Evolutionary conservation across 2,888 invertebrate genomes (phyloP).

Genomic region (Morpho helenor): DNA sequence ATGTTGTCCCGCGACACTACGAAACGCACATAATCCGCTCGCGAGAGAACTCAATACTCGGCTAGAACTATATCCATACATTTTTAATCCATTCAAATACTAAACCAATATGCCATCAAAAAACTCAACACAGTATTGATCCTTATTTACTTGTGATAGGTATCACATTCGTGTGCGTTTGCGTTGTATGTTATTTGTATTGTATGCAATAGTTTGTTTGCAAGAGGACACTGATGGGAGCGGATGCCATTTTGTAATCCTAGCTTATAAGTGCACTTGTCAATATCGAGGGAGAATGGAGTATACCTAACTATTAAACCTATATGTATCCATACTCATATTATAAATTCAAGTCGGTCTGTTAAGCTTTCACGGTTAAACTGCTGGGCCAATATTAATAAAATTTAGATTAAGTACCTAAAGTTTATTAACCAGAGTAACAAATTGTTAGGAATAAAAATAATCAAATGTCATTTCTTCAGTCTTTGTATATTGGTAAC

Average conservation of each 20-base stretch:
- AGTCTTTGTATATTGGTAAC: too few species aligned
- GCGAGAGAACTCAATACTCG: slow-evolving; percentile 64
- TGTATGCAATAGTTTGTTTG: slow-evolving; percentile 45
- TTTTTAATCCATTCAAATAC: slow-evolving; percentile 59
- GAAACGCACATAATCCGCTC: slow-evolving; percentile 54
- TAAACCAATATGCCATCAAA: slow-evolving; percentile 7
- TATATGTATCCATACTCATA: too few species aligned
- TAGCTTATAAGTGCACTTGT: slow-evolving; percentile 58
- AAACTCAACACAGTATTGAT: slow-evolving; percentile 4
- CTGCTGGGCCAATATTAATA: too few species aligned
- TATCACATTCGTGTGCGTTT: slow-evolving; percentile 13
- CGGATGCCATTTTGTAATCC: slow-evolving; percentile 64
- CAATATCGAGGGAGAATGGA: slow-evolving; percentile 42
- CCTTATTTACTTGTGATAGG: slow-evolving; percentile 23
- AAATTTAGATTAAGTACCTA: too few species aligned
- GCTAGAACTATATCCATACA: slow-evolving; percentile 38
- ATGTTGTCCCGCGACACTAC: slow-evolving; percentile 36
- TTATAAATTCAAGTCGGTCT: too few species aligned
- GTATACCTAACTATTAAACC: background rate
- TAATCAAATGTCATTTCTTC: too few species aligned
- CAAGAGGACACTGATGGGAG: slow-evolving; percentile 31
- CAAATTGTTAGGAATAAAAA: too few species aligned
- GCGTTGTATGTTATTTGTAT: background rate
- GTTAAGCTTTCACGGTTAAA: too few species aligned
- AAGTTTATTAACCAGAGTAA: too few species aligned